These are phyloP conservation scores for Teleiodes luculella DNA, from an alignment of 2,888 invertebrate species.

Conservation along the genomic window DNA sequence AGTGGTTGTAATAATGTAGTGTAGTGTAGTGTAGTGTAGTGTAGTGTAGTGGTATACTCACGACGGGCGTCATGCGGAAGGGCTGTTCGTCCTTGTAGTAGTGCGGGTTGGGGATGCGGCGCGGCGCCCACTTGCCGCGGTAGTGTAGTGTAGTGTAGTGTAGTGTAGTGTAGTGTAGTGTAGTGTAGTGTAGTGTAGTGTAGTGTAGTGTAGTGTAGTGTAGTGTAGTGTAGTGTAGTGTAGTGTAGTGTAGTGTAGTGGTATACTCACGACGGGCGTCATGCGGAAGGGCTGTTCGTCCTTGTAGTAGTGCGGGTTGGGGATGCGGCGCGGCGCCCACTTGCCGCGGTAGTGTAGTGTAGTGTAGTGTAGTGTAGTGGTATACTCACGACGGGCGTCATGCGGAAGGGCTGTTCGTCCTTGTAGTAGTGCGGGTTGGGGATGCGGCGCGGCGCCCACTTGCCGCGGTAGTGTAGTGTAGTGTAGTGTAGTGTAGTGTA, in stretches of 20 bases:
- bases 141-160: too few species aligned
- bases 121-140: constrained; percentile 96
- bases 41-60: constrained; percentile 72
- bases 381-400: constrained; percentile 92
- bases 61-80: constrained; percentile 93
- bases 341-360: too few species aligned
- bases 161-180: too few species aligned
- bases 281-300: constrained; percentile 94
- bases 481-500: too few species aligned
- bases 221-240: too few species aligned
- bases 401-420: constrained; percentile 92
- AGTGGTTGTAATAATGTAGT: too few species aligned
- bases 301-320: constrained; percentile 95
- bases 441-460: constrained; percentile 93
- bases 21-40: not conserved
- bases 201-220: too few species aligned
- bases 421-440: constrained; percentile 96
- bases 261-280: constrained; percentile 90
- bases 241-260: too few species aligned
- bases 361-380: too few species aligned
- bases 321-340: constrained; percentile 92
- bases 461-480: too few species aligned
- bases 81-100: constrained; percentile 94
- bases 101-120: constrained; percentile 92
- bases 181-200: too few species aligned